A percentile compares a stretch with the other conserved stretches of the same genome.
These are phyloP conservation scores for Phengaris arion DNA, from an alignment of 2,888 invertebrate species.

Conservation along the genomic window DNA sequence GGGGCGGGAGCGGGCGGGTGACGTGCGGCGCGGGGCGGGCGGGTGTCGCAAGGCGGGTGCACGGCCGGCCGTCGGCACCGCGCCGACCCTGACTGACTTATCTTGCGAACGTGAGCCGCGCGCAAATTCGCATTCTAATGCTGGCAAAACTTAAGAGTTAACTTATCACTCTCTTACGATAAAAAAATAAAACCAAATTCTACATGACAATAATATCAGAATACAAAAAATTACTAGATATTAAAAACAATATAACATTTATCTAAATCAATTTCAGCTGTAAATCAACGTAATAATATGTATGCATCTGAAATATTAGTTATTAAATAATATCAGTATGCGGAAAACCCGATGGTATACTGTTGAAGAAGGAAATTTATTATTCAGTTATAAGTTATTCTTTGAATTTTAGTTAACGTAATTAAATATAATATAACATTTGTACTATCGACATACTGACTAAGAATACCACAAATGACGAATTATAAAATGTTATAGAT, in stretches of 20 bases:
- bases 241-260: too few relatives aligned
- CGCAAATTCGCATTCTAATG: slow-evolving; percentile 76
- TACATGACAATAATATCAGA: too few relatives aligned
- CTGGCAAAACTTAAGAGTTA: slow-evolving; percentile 56
- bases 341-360: not conserved
- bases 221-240: too few relatives aligned
- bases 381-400: not conserved
- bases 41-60: slow-evolving; percentile 72
- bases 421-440: not conserved
- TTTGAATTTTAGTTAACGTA: not conserved
- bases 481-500: too few relatives aligned
- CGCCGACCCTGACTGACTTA: slow-evolving; percentile 79
- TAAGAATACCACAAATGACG: slow-evolving; percentile 16
- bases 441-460: not conserved
- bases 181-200: not conserved
- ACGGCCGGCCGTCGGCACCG: slow-evolving; percentile 78
- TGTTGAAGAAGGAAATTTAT: not conserved
- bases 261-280: too few relatives aligned
- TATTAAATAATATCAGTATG: too few relatives aligned
- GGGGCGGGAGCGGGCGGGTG: slow-evolving; percentile 40
- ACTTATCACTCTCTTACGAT: slow-evolving; percentile 8
- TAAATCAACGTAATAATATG: too few relatives aligned
- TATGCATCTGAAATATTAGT: too few relatives aligned
- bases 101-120: slow-evolving; percentile 75
- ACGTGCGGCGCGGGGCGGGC: slow-evolving; percentile 44